Evolutionary conservation across 2,113 vertebrate species (phyloP).

Genomic region (Phalacrocorax pelagicus): DNA sequence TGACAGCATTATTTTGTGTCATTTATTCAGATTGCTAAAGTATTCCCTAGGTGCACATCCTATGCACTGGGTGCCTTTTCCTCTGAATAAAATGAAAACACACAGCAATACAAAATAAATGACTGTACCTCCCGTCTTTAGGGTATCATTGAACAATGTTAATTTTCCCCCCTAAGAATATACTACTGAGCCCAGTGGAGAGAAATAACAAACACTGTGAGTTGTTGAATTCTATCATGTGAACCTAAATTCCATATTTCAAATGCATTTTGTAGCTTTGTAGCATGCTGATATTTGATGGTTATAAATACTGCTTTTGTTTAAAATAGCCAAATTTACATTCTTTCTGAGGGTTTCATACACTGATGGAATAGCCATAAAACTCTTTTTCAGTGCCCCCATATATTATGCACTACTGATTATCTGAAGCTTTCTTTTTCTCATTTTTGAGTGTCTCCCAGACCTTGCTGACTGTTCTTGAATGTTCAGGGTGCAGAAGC

Average conservation of each 20-base stretch:
- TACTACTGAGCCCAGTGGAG: neutral
- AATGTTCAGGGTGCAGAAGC: neutral
- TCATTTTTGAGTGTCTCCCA: neutral
- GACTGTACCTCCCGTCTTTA: neutral
- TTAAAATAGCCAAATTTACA: neutral
- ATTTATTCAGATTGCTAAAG: constrained; percentile 20
- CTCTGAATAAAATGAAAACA: neutral
- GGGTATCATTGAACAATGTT: neutral
- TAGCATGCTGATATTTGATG: neutral
- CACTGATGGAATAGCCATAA: neutral
- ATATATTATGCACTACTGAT: neutral
- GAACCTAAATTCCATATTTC: neutral
- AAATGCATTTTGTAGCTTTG: neutral
- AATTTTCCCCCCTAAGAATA: neutral
- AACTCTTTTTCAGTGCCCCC: neutral
- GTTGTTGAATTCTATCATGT: neutral
- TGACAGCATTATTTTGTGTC: neutral
- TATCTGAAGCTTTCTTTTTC: neutral
- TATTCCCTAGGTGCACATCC: neutral
- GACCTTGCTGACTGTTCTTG: neutral
- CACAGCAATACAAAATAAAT: neutral
- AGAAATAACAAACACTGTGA: neutral
- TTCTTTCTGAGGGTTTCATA: neutral
- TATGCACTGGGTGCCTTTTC: neutral
- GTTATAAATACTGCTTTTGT: neutral